A percentile compares a stretch with the other conserved stretches of the same genome.
Evolutionary conservation across 2,888 invertebrate species (phyloP).

Genomic region (Leptinotarsa tumamoca): DNA sequence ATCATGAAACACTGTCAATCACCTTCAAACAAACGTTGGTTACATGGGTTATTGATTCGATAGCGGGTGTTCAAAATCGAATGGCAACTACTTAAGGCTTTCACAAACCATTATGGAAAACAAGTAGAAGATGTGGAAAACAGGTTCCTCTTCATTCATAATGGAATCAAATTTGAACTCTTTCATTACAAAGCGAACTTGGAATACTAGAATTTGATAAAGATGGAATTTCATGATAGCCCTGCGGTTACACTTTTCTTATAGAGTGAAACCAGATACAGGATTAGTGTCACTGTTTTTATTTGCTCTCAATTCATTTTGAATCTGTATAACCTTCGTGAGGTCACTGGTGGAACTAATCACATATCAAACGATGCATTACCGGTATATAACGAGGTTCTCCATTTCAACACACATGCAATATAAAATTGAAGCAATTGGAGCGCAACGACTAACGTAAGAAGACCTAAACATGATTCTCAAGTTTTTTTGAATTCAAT

Average conservation of each 20-base stretch:
- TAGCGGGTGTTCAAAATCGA: too few relatives aligned
- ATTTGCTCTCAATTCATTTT: not conserved
- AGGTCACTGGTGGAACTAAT: constrained; percentile 8
- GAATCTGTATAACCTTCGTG: not conserved
- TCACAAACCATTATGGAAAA: too few relatives aligned
- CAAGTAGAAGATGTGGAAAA: too few relatives aligned
- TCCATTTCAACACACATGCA: constrained; percentile 9
- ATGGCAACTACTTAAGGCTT: too few relatives aligned
- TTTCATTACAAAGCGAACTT: too few relatives aligned
- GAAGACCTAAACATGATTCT: not conserved
- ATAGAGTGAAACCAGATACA: not conserved
- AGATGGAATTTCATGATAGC: too few relatives aligned
- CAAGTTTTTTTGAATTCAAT: not conserved
- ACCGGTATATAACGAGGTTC: not conserved
- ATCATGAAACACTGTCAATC: too few relatives aligned
- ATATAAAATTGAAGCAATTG: not conserved
- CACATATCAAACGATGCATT: not conserved
- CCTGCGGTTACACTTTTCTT: not conserved
- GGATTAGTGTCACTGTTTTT: not conserved
- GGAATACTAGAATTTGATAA: too few relatives aligned
- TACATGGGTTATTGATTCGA: too few relatives aligned
- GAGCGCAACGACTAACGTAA: not conserved
- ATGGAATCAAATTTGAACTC: too few relatives aligned
- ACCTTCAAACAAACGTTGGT: too few relatives aligned
- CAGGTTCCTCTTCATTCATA: too few relatives aligned